Conservation (phyloP, 2,797 vertebrate species). For the Trichosurus vulpecula region DNA sequence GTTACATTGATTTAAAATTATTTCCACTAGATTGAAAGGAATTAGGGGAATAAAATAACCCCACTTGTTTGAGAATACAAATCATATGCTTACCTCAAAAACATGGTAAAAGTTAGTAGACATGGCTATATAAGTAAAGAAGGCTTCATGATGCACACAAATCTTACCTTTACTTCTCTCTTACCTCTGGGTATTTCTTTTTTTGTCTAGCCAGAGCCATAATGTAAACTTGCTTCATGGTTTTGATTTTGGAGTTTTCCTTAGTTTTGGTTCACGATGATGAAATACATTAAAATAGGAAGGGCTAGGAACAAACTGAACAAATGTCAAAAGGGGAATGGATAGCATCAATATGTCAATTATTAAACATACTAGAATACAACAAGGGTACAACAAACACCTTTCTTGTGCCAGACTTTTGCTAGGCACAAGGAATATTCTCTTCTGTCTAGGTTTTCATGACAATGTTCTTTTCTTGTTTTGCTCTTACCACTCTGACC, state of each 20-base stretch:
- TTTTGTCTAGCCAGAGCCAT: background rate
- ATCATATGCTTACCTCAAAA: background rate
- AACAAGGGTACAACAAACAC: background rate
- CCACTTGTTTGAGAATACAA: background rate
- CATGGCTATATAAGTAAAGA: background rate
- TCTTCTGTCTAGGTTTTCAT: background rate
- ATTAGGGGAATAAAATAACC: background rate
- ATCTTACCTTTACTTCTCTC: background rate
- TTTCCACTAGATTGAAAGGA: background rate
- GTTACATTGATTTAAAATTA: background rate
- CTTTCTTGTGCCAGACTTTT: background rate
- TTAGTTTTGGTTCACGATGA: background rate
- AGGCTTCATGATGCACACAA: background rate
- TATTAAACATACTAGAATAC: background rate
- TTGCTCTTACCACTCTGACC: background rate
- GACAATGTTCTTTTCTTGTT: background rate
- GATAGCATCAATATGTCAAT: background rate
- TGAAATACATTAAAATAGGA: background rate
- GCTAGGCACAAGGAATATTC: background rate
- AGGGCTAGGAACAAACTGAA: background rate
- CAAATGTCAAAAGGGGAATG: background rate
- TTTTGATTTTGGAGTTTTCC: background rate
- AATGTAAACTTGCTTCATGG: background rate
- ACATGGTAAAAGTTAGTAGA: background rate
- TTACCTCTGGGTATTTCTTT: background rate